phyloP scores from a whole-genome alignment of 2,888 invertebrate genomes.

The Liopterus haemorrhoidalis region DNA sequence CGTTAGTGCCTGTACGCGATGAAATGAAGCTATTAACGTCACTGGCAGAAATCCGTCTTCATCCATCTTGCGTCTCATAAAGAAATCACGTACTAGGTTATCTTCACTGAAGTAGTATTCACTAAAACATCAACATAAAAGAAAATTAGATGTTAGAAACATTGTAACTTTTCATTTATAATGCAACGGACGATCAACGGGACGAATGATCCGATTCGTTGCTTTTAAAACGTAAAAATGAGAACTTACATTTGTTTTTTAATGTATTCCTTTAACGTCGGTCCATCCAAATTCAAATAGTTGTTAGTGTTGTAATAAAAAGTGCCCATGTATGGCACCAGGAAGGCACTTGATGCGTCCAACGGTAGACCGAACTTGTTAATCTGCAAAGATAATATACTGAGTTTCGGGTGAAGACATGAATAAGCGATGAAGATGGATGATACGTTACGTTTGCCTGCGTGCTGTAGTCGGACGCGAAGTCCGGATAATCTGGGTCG shows the following conservation, averaged over 20 bases:
- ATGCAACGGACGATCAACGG: background rate
- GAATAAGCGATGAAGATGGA: too few relatives aligned
- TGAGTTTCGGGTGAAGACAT: too few relatives aligned
- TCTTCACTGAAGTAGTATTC: slow-evolving; percentile 99
- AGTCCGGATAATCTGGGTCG: slow-evolving; percentile 49
- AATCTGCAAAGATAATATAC: slow-evolving; percentile 35
- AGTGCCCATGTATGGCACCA: slow-evolving; percentile 55
- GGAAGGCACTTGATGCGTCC: slow-evolving; percentile 38
- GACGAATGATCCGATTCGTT: background rate
- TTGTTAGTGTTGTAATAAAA: slow-evolving; percentile 55
- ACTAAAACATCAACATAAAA: slow-evolving; percentile 59
- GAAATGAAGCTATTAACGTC: slow-evolving; percentile 91
- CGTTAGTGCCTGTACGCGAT: slow-evolving; percentile 83
- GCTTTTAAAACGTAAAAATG: background rate
- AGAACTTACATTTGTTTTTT: slow-evolving; percentile 83
- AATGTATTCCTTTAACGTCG: slow-evolving; percentile 73
- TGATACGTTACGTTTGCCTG: slow-evolving; percentile 43
- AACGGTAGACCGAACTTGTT: slow-evolving; percentile 38
- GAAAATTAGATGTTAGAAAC: slow-evolving; percentile 17
- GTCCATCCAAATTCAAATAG: slow-evolving; percentile 42
- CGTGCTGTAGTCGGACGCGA: slow-evolving; percentile 44
- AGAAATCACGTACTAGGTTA: slow-evolving; percentile 92
- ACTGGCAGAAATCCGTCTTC: slow-evolving; percentile 88
- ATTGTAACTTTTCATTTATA: background rate
- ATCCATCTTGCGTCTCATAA: slow-evolving; percentile 95